phyloP scores from a whole-genome alignment of 2,797 vertebrate genomes.

The Megalops cyprinoides region DNA sequence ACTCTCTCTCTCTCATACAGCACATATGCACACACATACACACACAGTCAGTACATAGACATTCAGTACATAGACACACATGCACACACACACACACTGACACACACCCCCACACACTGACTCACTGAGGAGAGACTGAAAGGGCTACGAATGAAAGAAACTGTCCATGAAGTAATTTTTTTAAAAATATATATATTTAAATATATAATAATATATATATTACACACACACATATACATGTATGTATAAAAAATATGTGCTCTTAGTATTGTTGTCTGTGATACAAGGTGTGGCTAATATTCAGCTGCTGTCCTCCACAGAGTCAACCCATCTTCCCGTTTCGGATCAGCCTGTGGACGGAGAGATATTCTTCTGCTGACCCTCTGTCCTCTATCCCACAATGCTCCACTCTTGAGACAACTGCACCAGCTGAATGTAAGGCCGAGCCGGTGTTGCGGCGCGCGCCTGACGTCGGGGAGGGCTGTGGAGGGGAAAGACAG shows the following conservation, averaged over 20 bases:
- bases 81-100: background rate
- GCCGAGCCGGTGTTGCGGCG: background rate
- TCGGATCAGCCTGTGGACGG: conserved; percentile 69
- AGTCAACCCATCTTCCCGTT: conserved; percentile 45
- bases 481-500: background rate
- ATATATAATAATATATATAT: too few relatives aligned
- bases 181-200: too few relatives aligned
- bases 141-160: too few relatives aligned
- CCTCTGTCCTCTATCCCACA: conserved; percentile 31
- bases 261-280: too few relatives aligned
- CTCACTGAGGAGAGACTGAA: too few relatives aligned
- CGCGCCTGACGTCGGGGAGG: background rate
- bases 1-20: background rate
- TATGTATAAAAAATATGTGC: too few relatives aligned
- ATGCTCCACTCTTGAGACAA: conserved; percentile 12
- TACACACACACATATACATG: too few relatives aligned
- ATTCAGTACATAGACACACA: background rate
- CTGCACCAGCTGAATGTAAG: conserved; percentile 21
- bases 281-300: too few relatives aligned
- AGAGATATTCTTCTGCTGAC: conserved; percentile 77
- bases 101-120: too few relatives aligned
- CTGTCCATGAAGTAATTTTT: too few relatives aligned
- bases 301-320: conserved; percentile 52
- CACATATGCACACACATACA: conserved; percentile 23
- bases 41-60: too few relatives aligned